Evolutionary conservation across 2,888 invertebrate species (phyloP), one percentile per base, ranked within the genome.

Genomic region (Synanthedon tipuliformis): DNA sequence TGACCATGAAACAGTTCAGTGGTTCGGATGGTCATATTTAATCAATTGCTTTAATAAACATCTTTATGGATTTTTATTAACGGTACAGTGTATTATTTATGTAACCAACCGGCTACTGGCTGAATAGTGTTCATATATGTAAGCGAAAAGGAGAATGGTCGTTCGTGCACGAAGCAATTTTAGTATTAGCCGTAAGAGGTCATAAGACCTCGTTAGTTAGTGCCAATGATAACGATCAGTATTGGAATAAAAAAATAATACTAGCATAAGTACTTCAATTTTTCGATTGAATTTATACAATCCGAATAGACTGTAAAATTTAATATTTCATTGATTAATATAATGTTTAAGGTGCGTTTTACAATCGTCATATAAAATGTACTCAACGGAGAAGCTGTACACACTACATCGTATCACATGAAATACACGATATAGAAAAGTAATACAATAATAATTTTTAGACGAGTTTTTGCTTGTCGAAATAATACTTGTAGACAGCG

Each of bases 251-350:
- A 50, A 61, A 66, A 61, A 66, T 64, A 59, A 63, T 13, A 48
- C 12, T 75, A 75, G 71, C 51, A 59, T 79, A 83, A 79, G 78
- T 73, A 78, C 74, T 79, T 81, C 66, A 78, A 82, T 73, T 78
- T 81, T 81, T 79, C 71, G 76, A 79, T 76, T 79, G 71, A 76
- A 71, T 75, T 71, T 86, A 81, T 84, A 86, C 84, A 84, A 82
- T 80, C 81, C 74, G 72, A 75, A 81, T 84, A 85, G 85, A 84
- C 82, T 84, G 81, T 85, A 82, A 78, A 68, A 71, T 78, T 34
- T 76, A 68, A 63, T 59, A 73, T 71, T 75, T 73, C 68, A 72
- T 75, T 58, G 49, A 45, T 45, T 45, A 45, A 7, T 34, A 34
- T 34, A 34, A 34, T 34, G 8, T 34, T 34, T 34, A 34, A 34